These are phyloP conservation scores for Drosophila suzukii DNA, from an alignment of 1,140 invertebrate genomes.

Conservation along the genomic window DNA sequence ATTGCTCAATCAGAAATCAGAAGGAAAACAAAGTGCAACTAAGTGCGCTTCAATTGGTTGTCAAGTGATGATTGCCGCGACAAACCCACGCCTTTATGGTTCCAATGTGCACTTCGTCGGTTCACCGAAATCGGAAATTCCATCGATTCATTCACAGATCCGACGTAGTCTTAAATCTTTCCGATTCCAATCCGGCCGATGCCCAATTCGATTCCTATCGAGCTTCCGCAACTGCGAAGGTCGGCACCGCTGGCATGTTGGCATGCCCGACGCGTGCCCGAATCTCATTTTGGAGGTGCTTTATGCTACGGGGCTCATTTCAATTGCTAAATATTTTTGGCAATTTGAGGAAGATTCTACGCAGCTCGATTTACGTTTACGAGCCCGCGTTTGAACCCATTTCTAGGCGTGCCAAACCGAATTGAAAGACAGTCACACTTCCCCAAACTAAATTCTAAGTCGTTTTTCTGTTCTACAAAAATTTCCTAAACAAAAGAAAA, in stretches of 20 bases:
- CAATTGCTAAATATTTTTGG: conserved; percentile 51
- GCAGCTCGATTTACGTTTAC: conserved; percentile 38
- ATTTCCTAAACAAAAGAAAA: not conserved
- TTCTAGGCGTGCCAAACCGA: conserved; percentile 27
- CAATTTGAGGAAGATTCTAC: conserved; percentile 42
- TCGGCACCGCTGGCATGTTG: conserved; percentile 32
- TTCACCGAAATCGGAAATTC: conserved; percentile 6
- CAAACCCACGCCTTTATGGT: conserved; percentile 15
- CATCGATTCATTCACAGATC: conserved; percentile 67
- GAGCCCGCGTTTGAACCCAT: conserved; percentile 13
- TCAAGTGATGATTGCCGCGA: conserved; percentile 20
- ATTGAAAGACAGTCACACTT: conserved; percentile 2
- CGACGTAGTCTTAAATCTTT: conserved; percentile 31
- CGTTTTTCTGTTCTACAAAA: not conserved
- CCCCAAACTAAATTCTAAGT: not conserved
- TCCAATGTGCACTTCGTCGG: conserved; percentile 32
- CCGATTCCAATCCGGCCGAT: conserved; percentile 32
- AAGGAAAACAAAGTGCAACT: not conserved
- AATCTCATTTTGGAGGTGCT: conserved; percentile 32
- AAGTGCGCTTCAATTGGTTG: conserved; percentile 20
- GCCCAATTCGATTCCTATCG: conserved; percentile 34
- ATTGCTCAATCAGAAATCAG: conserved; percentile 37
- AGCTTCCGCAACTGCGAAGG: conserved; percentile 72
- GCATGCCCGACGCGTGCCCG: conserved; percentile 65
- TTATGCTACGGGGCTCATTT: conserved; percentile 23